Base-by-base conservation (phyloP, 2,797 vertebrate genomes). In the Diplodus puntazzo region DNA sequence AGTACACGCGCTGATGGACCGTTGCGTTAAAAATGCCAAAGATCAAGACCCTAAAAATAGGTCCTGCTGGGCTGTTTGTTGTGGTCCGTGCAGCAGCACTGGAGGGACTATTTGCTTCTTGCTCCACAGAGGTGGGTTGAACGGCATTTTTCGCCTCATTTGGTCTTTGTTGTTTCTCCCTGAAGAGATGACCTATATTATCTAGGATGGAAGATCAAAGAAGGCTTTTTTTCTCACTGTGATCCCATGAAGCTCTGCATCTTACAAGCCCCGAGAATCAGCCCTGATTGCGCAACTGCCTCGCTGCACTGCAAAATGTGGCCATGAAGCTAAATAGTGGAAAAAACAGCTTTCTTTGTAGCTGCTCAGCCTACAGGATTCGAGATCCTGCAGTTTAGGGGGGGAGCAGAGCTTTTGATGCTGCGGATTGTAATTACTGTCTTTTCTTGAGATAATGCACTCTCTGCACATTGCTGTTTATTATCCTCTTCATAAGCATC, bases 111-210 rank as follows among this genome's bases (percentile, higher is more conserved):
- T 87, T 88, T 89, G 57, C 78, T 82, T 90, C 84, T 80, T 68
- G 80, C 82, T 88, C 84, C 80, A 79, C 71, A 82, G 81, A 91
- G 87, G 81, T 86, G 88, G 84, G 62, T 57, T 92, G 74, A 88
- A 81, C 80, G 83, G 77, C 81, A 73, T 91, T 93, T 94, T 90
- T 87, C 17, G 52, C 84, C 84, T 93, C 87, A 83, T 92, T 91
- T 89, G 85, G 75, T 93, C 86, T 92, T 91, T 89, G 90, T 92
- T 93, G 88, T 90, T 91, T 91, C 80, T 92, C 93, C 94, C 93
- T 79, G 83, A 92, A 94, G 94, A 92, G 90, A 91, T 95, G 93
- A 94, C 93, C 94, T 93, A 94, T 90, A 95, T 95, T 92, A 93
- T 92, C 87, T 75, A 79, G 90, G 82, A 92, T 85, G 89, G 78